These are phyloP conservation scores for Balanococcus diminutus DNA, from an alignment of 2,888 invertebrate species.

Conservation along the genomic window DNA sequence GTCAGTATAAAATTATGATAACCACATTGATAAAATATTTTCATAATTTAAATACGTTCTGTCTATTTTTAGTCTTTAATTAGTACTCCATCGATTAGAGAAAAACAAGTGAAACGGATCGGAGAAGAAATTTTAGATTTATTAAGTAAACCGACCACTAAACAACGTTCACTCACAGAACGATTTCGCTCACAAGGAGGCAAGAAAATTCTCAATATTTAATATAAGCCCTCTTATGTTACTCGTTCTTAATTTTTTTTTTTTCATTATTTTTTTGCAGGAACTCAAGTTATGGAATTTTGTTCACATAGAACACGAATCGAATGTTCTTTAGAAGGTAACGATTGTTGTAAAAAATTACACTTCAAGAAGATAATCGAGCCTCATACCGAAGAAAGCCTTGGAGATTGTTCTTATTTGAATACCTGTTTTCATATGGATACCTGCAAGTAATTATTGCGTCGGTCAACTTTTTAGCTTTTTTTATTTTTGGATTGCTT, in stretches of 20 bases:
- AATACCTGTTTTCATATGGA: constrained; percentile 99
- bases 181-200: constrained; percentile 95
- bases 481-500: neutral
- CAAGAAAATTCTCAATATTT: too few relatives aligned
- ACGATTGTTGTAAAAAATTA: constrained; percentile 76
- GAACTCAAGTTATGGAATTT: constrained; percentile 91
- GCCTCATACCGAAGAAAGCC: constrained; percentile 89
- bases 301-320: constrained; percentile 93
- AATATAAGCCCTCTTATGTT: too few relatives aligned
- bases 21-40: neutral
- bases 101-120: constrained; percentile 92
- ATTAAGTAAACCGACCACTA: constrained; percentile 93
- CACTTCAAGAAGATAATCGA: constrained; percentile 98
- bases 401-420: constrained; percentile 96
- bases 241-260: neutral
- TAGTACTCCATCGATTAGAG: constrained; percentile 91
- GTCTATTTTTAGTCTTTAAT: constrained; percentile 65
- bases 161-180: constrained; percentile 93
- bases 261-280: constrained; percentile 59
- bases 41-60: neutral
- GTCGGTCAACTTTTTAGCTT: neutral
- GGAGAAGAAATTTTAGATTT: constrained; percentile 95
- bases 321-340: constrained; percentile 70
- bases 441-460: constrained; percentile 79
- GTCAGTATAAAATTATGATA: constrained; percentile 13